Base-by-base conservation (phyloP, 1,140 invertebrate genomes). In the Aphelinus atriplicis region DNA sequence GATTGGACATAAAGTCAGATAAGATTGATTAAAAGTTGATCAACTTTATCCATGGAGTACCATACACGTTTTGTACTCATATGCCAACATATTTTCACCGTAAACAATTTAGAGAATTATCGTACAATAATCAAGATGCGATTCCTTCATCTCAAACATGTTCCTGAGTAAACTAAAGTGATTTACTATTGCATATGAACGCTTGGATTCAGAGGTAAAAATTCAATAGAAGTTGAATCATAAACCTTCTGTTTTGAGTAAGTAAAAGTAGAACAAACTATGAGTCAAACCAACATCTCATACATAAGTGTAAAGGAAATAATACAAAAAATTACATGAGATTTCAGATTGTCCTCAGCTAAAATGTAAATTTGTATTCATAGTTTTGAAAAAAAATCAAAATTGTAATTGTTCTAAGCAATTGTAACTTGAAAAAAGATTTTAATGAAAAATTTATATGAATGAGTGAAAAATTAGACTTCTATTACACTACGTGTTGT, bases 381-480 rank as follows among this genome's bases (percentile, higher is more conserved):
- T 56, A 70, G 73, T 75, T 75, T 61, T 75, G 60, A 51, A 48
- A 3, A 57, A n/a, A 64, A 75, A 68, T 69, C n/a, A 61, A 58
- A n/a, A 42, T 51, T 61, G 42, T 42, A n/a, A 69, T 7, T 3
- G 50, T 48, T 7, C 6, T 50, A 60, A 50, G 51, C 9, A 6
- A 53, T 53, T 53, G 10, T 42, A 9, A 42, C 50, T 53, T 9
- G 1, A 57, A 53, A 63, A 69, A 43, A 69, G 69, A 56, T 57
- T 51, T 64, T 2, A 7, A 70, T 64, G 1, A 7, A 70, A 71
- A 76, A 76, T 76, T 42, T 47, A 65, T 55, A 68, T 62, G 69
- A 70, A 67, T 47, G 58, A 70, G 66, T 78, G 76, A 78, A 77
- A 79, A 71, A 62, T 67, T 71, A 26, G 58, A 47, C 68, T 71